These are phyloP conservation scores for Chrysomela aeneicollis DNA, from an alignment of 2,888 invertebrate genomes.

Conservation along the genomic window DNA sequence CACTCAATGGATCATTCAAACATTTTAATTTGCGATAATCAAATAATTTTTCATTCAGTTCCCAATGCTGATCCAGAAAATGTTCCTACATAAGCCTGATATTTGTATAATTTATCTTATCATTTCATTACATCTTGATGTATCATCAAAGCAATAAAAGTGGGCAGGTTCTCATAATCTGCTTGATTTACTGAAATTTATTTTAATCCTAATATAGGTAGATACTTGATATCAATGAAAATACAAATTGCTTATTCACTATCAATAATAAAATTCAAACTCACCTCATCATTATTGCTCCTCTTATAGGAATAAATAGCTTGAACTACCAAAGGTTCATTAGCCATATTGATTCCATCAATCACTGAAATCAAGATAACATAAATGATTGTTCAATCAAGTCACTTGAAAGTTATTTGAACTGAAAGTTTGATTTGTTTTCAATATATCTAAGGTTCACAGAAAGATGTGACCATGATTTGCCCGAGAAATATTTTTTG, in stretches of 20 bases:
- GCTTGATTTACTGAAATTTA: not conserved
- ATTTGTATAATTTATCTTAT: not conserved
- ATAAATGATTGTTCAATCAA: slow-evolving; percentile 15
- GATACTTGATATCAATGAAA: not conserved
- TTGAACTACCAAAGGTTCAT: slow-evolving; percentile 78
- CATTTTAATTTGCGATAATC: not conserved
- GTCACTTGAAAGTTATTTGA: not conserved
- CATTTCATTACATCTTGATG: not conserved
- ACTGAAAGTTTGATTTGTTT: not conserved
- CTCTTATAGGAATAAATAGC: slow-evolving; percentile 95
- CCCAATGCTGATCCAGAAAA: not conserved
- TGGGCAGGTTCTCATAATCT: not conserved
- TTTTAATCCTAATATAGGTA: not conserved
- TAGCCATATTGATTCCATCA: slow-evolving; percentile 60
- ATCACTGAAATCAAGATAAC: slow-evolving; percentile 25
- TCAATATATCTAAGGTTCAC: slow-evolving; percentile 4
- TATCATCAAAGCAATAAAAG: not conserved
- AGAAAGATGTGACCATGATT: slow-evolving; percentile 49
- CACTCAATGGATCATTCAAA: not conserved
- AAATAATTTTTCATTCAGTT: not conserved
- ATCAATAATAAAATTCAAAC: slow-evolving; percentile 34
- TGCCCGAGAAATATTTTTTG: slow-evolving; percentile 56
- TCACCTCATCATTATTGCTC: slow-evolving; percentile 95
- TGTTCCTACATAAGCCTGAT: not conserved
- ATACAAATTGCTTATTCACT: not conserved